Evolutionary conservation across 2,113 vertebrate species (phyloP), one percentile per base, ranked within the genome.

Genomic region (Tupaia tana): DNA sequence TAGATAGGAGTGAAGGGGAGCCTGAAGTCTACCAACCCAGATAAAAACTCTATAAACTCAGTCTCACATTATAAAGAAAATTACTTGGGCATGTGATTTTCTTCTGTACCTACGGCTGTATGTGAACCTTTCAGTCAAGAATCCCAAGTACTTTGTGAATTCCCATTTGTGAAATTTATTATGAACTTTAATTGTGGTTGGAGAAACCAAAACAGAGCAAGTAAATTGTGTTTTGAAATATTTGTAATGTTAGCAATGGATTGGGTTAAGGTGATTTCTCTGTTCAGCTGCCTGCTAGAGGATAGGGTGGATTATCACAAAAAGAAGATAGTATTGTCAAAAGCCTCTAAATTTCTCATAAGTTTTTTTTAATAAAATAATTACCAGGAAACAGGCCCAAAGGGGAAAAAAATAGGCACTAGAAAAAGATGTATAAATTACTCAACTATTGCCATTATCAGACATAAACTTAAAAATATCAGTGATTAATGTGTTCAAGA

Each of bases 211-310:
- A 84, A 79, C 63, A 78, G 86, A 93, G 18, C 34, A 56, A 86
- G 31, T 52, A n/a, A 94, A 58, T 16, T 14, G 12, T 77, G 7
- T 83, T 86, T 81, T 82, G 87, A 90, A 97, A 59, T 87, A 95
- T 31, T 66, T 52, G 24, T 82, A 29, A 79, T 85, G 63, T 29
- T 94, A 77, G 19, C 77, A 84, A 95, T 83, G 52, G 25, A 15
- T 27, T 89, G 34, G 64, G 34, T 73, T 74, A 5, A 10, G 16
- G 25, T 63, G 71, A 15, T 69, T 34, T 74, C 7, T 15, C 8
- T 19, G 31, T 78, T 64, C 13, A 81, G 24, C 29, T 95, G 34
- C 27, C 79, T 66, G 12, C 56, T 15, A 61, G n/a, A 20, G 22
- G 29, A 70, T 2, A 56, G 20, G 54, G 9, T n/a, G 18, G 86